Percentiles rank a stretch among this genome's conserved stretches.
Evolutionary conservation across 2,113 vertebrate genomes (phyloP).

Genomic region (Vidua macroura): DNA sequence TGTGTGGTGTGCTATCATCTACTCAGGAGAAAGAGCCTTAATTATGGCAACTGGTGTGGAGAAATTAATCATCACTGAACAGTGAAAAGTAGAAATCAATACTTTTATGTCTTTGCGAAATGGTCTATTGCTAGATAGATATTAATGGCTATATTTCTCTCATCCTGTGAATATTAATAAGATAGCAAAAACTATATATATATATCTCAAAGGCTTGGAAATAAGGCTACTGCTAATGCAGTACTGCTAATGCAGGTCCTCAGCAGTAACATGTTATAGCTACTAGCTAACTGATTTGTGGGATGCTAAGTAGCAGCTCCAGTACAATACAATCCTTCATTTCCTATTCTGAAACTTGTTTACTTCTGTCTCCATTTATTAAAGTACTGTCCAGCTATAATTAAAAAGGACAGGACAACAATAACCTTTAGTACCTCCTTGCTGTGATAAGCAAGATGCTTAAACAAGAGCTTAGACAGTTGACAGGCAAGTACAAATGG

Average conservation of each 20-base stretch:
- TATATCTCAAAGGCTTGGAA: background rate
- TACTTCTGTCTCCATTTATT: slow-evolving; percentile 27
- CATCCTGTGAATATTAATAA: slow-evolving; percentile 25
- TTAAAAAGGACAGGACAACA: slow-evolving; percentile 41
- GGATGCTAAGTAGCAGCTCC: background rate
- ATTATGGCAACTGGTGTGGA: background rate
- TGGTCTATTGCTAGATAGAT: background rate
- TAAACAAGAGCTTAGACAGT: slow-evolving; percentile 2
- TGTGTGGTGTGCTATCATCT: background rate
- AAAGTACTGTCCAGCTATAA: slow-evolving; percentile 1
- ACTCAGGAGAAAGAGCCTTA: background rate
- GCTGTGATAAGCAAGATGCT: background rate
- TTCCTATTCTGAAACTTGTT: slow-evolving; percentile 25
- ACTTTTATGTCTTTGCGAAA: background rate
- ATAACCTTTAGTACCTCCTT: slow-evolving; percentile 21
- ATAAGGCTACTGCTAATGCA: background rate
- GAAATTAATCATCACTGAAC: slow-evolving; percentile 28
- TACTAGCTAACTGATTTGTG: background rate
- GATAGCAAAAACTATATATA: background rate
- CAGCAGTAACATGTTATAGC: background rate
- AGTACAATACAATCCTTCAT: background rate
- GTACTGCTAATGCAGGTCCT: background rate
- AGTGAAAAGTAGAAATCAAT: slow-evolving; percentile 30
- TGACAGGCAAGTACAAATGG: slow-evolving; percentile 30
- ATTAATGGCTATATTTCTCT: slow-evolving; percentile 9